Percentiles rank a stretch among this genome's conserved stretches.
phyloP scores from a whole-genome alignment of 2,113 vertebrate genomes.

The Solenodon paradoxus region DNA sequence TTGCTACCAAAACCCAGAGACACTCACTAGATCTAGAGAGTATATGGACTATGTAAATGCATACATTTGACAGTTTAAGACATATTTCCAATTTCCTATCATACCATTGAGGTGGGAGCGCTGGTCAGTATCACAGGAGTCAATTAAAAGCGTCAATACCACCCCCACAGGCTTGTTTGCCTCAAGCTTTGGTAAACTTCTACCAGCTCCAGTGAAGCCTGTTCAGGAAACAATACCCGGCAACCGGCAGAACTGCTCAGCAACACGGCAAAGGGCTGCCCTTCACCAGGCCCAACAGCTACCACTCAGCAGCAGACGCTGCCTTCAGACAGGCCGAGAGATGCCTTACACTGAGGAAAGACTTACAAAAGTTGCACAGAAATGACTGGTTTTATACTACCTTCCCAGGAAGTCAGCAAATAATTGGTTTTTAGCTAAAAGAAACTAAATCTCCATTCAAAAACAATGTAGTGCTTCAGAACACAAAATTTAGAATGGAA shows the following conservation, averaged over 20 bases:
- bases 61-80: neutral
- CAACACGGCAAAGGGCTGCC: neutral
- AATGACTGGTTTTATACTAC: neutral
- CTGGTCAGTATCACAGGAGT: neutral
- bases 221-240: neutral
- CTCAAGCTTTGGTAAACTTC: neutral
- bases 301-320: neutral
- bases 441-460: constrained; percentile 15
- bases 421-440: neutral
- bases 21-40: neutral
- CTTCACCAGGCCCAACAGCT: neutral
- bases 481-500: neutral
- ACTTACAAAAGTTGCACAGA: neutral
- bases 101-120: neutral
- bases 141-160: neutral
- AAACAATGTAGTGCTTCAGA: constrained; percentile 30
- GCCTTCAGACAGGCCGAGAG: neutral
- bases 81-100: neutral
- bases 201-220: neutral
- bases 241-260: neutral
- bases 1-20: neutral
- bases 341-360: neutral
- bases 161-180: neutral
- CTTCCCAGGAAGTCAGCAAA: constrained; percentile 9
- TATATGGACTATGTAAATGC: neutral